Evolutionary conservation across 2,888 invertebrate genomes (phyloP).

Genomic region (Zele albiditarsus): DNA sequence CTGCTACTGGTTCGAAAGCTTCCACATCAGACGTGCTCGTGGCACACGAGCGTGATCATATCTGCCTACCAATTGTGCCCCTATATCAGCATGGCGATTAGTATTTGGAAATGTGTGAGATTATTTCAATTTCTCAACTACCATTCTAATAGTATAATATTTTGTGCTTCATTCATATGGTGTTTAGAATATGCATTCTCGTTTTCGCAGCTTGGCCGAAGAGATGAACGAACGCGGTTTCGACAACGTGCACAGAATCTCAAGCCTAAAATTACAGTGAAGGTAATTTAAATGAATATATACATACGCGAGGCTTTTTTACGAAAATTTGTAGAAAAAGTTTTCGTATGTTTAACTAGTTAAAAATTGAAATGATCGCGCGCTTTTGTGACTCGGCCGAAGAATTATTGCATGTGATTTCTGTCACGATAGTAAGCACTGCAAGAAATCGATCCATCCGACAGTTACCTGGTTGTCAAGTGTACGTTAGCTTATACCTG

Average conservation of each 20-base stretch:
- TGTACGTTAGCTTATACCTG: neutral
- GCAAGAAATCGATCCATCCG: constrained; percentile 11
- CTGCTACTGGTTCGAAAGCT: constrained; percentile 24
- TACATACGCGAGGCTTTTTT: neutral
- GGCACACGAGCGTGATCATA: constrained; percentile 31
- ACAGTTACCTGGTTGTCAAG: constrained; percentile 33
- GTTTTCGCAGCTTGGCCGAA: constrained; percentile 45
- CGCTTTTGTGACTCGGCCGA: constrained; percentile 25
- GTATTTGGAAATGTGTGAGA: constrained; percentile 53
- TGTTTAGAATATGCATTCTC: constrained; percentile 7
- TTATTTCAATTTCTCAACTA: neutral
- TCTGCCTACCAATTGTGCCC: neutral
- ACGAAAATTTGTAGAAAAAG: neutral
- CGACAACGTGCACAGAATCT: constrained; percentile 44
- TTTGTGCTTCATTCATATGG: neutral
- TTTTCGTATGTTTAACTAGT: neutral
- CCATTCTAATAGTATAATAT: neutral
- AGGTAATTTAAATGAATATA: constrained; percentile 40
- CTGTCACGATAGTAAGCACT: constrained; percentile 11
- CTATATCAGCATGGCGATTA: constrained; percentile 41
- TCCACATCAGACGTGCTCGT: constrained; percentile 28
- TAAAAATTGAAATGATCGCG: constrained; percentile 41
- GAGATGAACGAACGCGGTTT: constrained; percentile 45
- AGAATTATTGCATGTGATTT: constrained; percentile 5
- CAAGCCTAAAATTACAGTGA: constrained; percentile 11